A percentile compares a stretch with the other conserved stretches of the same genome.
phyloP scores from a whole-genome alignment of 2,888 invertebrate genomes.

The Callimorpha dominula region DNA sequence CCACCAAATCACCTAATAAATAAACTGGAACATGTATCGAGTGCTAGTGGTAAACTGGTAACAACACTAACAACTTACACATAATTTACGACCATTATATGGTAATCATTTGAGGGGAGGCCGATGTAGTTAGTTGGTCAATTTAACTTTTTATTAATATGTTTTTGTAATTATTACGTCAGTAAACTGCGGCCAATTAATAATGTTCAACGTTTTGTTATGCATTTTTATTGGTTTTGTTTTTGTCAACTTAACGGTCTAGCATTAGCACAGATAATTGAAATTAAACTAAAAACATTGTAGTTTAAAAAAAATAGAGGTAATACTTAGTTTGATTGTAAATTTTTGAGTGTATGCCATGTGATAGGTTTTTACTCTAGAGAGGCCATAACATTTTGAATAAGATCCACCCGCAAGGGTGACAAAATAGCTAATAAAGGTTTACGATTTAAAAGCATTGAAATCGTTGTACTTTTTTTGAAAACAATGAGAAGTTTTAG shows the following conservation, averaged over 20 bases:
- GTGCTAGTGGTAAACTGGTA: conserved; percentile 30
- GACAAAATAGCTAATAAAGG: too few species aligned
- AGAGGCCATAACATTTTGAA: too few species aligned
- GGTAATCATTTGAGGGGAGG: conserved; percentile 41
- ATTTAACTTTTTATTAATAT: conserved; percentile 52
- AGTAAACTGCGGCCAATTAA: conserved; percentile 25
- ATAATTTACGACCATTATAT: conserved; percentile 44
- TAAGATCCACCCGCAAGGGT: too few species aligned
- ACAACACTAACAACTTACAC: conserved; percentile 16
- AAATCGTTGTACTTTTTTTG: too few species aligned
- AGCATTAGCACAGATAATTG: not conserved
- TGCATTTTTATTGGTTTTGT: not conserved
- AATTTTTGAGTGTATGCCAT: too few species aligned
- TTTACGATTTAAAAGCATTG: too few species aligned
- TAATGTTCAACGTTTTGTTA: conserved; percentile 11
- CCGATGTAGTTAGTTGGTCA: conserved; percentile 43
- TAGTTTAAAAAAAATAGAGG: not conserved
- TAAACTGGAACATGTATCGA: conserved; percentile 27
- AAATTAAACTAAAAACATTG: not conserved
- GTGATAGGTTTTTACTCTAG: too few species aligned
- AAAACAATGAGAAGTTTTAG: too few species aligned
- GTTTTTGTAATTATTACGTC: conserved; percentile 41
- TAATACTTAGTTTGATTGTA: too few species aligned
- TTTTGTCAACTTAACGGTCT: not conserved
- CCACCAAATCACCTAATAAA: conserved; percentile 44